These are phyloP conservation scores for Achlya flavicornis DNA, from an alignment of 2,888 invertebrate species.

Conservation along the genomic window DNA sequence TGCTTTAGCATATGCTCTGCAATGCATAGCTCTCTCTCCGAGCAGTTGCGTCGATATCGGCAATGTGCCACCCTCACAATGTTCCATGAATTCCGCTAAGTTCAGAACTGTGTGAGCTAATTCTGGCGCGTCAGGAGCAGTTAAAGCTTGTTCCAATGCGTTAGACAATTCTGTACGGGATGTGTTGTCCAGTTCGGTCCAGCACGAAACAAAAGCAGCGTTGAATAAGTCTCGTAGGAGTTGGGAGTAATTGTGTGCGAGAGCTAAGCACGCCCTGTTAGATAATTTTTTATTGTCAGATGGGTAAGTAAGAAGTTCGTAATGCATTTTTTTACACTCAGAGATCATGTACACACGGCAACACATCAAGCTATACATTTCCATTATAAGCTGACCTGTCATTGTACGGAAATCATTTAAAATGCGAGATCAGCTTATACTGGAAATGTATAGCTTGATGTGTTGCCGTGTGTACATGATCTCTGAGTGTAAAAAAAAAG, in stretches of 20 bases:
- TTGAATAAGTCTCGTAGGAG: slow-evolving; percentile 98
- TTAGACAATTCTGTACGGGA: slow-evolving; percentile 93
- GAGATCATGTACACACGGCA: too few species aligned
- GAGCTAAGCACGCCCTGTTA: slow-evolving; percentile 92
- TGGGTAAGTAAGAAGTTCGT: too few species aligned
- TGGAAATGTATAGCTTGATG: too few species aligned
- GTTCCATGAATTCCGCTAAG: slow-evolving; percentile 99
- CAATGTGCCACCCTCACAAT: slow-evolving; percentile 97
- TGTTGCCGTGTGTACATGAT: too few species aligned
- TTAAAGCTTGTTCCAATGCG: slow-evolving; percentile 94
- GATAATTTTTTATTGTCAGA: too few species aligned
- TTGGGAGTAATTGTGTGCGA: slow-evolving; percentile 97
- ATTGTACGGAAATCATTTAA: too few species aligned
- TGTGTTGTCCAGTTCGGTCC: slow-evolving; percentile 95
- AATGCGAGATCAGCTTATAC: too few species aligned
- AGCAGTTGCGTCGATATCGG: slow-evolving; percentile 94
- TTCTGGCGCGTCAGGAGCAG: slow-evolving; percentile 96
- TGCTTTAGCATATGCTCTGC: slow-evolving; percentile 89
- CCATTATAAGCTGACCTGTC: too few species aligned
- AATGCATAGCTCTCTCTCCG: slow-evolving; percentile 97
- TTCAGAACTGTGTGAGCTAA: slow-evolving; percentile 98
- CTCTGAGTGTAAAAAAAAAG: too few species aligned
- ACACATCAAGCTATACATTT: too few species aligned
- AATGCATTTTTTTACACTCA: too few species aligned
- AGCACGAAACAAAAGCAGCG: slow-evolving; percentile 99